Evolutionary conservation across 2,888 invertebrate species (phyloP).

Genomic region (Neelides folsomi): DNA sequence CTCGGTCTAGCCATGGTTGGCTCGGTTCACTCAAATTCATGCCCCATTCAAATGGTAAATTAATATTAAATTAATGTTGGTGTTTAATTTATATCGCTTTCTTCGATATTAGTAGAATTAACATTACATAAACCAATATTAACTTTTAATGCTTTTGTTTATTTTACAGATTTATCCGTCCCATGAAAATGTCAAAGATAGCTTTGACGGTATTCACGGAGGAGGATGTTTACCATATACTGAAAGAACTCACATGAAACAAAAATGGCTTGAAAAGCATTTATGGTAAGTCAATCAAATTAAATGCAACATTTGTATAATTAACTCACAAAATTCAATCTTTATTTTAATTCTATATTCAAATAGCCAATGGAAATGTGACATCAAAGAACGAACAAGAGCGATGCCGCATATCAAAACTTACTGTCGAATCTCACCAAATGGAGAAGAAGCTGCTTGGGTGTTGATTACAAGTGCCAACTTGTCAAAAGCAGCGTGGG

Average conservation of each 20-base stretch:
- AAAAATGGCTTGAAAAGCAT: constrained; percentile 63
- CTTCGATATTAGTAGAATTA: too few relatives aligned
- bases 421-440: constrained; percentile 63
- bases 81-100: too few relatives aligned
- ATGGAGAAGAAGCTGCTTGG: constrained; percentile 56
- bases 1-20: constrained; percentile 7
- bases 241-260: constrained; percentile 61
- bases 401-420: constrained; percentile 95
- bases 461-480: constrained; percentile 85
- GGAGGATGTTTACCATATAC: constrained; percentile 83
- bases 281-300: constrained; percentile 52
- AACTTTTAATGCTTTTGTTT: not conserved
- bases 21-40: not conserved
- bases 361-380: constrained; percentile 70
- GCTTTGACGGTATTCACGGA: constrained; percentile 70
- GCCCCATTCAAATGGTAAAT: constrained; percentile 1
- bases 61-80: too few relatives aligned
- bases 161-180: constrained; percentile 52
- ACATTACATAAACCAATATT: too few relatives aligned
- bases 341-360: constrained; percentile 15
- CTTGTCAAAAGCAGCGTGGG: constrained; percentile 96
- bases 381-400: constrained; percentile 50
- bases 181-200: constrained; percentile 66
- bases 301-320: not conserved
- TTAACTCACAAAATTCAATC: too few relatives aligned